phyloP scores from a whole-genome alignment of 2,888 invertebrate genomes.

The Shargacucullia verbasci region DNA sequence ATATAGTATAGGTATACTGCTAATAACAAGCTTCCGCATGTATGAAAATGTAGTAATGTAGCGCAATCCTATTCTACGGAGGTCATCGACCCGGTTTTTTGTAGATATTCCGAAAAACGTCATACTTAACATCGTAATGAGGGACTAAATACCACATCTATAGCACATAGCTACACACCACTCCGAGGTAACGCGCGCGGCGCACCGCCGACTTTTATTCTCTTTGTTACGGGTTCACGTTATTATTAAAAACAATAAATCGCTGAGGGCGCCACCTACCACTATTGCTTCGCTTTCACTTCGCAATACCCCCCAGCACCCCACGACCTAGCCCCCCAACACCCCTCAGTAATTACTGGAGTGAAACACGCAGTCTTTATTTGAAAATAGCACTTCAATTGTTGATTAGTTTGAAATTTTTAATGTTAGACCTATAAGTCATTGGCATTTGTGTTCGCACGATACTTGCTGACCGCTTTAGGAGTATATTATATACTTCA shows the following conservation, averaged over 20 bases:
- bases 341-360: constrained; percentile 57
- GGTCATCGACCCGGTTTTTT: too few species aligned
- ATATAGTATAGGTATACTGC: too few species aligned
- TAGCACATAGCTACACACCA: too few species aligned
- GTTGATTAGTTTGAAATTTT: constrained; percentile 62
- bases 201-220: constrained; percentile 84
- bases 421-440: constrained; percentile 39
- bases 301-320: constrained; percentile 67
- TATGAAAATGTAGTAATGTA: too few species aligned
- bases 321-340: constrained; percentile 45
- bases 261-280: constrained; percentile 87
- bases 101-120: too few species aligned
- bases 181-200: constrained; percentile 54
- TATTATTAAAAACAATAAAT: constrained; percentile 90
- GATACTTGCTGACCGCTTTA: background rate
- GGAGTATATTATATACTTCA: constrained; percentile 8
- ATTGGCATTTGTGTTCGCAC: constrained; percentile 27
- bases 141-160: constrained; percentile 32
- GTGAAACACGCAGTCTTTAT: constrained; percentile 67
- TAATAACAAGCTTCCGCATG: too few species aligned
- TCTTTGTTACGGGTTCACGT: constrained; percentile 87
- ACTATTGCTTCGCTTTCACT: constrained; percentile 87
- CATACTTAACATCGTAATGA: background rate
- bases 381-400: constrained; percentile 68
- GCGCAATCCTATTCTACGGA: too few species aligned